Evolutionary conservation across 1,140 invertebrate genomes (phyloP).

Genomic region (Drosophila guanche): DNA sequence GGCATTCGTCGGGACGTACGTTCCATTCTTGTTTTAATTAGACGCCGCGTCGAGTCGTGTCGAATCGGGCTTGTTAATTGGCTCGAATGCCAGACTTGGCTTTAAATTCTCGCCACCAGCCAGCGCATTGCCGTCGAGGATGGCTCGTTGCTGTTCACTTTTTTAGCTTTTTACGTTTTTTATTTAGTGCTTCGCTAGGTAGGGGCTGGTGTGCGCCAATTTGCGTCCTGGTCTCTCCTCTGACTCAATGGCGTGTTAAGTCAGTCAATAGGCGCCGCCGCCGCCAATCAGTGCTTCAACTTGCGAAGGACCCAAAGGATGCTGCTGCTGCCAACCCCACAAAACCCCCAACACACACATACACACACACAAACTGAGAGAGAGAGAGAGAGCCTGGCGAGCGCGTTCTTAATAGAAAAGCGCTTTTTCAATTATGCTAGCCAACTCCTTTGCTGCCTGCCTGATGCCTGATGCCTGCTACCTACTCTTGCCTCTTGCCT

Average conservation of each 20-base stretch:
- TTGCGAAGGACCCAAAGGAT: conserved; percentile 29
- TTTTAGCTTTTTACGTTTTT: conserved; percentile 6
- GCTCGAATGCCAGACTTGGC: conserved; percentile 51
- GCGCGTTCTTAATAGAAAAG: conserved; percentile 78
- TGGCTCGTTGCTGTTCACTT: conserved; percentile 43
- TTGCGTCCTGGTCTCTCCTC: conserved; percentile 52
- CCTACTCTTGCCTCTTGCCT: conserved; percentile 11
- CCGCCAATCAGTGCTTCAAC: conserved; percentile 78
- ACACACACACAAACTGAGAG: conserved; percentile 12
- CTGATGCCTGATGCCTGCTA: conserved; percentile 9
- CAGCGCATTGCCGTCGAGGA: conserved; percentile 23
- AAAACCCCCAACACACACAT: too few relatives aligned
- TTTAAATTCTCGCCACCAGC: conserved; percentile 51
- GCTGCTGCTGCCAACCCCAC: background rate
- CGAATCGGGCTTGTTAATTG: conserved; percentile 66
- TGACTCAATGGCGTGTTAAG: conserved; percentile 80
- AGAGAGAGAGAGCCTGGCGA: conserved; percentile 39
- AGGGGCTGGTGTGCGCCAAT: conserved; percentile 59
- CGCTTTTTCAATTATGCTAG: conserved; percentile 80
- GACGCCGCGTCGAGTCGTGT: conserved; percentile 37
- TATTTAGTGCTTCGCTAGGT: conserved; percentile 37
- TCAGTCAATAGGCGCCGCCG: conserved; percentile 80
- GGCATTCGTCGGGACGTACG: background rate
- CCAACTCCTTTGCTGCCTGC: conserved; percentile 71
- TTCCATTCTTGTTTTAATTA: conserved; percentile 65